Percentiles rank a stretch among this genome's conserved stretches.
phyloP scores from a whole-genome alignment of 2,797 vertebrate genomes.

The Scyliorhinus canicula region DNA sequence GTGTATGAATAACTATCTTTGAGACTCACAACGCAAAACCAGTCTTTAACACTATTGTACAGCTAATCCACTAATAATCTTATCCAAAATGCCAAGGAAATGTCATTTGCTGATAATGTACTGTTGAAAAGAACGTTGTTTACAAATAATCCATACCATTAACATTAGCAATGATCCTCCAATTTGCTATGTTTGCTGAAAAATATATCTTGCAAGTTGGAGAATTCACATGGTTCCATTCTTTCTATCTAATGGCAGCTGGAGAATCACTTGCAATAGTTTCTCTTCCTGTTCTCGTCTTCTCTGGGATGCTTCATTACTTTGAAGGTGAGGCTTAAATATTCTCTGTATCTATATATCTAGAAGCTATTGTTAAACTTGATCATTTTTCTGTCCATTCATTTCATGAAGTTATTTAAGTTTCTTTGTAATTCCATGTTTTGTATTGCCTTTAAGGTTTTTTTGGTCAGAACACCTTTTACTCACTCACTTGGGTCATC shows the following conservation, averaged over 20 bases:
- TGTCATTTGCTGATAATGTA: not conserved
- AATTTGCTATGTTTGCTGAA: not conserved
- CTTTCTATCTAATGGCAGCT: too few species aligned
- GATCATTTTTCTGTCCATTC: not conserved
- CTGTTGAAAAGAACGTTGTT: not conserved
- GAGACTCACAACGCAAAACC: not conserved
- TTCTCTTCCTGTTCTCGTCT: too few species aligned
- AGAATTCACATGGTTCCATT: not conserved
- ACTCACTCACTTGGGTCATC: not conserved
- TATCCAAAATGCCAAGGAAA: not conserved
- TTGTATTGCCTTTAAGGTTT: not conserved
- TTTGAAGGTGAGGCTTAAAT: too few species aligned
- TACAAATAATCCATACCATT: not conserved
- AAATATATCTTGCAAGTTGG: not conserved
- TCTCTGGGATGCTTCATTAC: too few species aligned
- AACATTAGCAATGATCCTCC: not conserved
- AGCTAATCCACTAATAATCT: not conserved
- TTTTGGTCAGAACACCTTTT: not conserved
- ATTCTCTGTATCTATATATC: too few species aligned
- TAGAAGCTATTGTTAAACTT: not conserved
- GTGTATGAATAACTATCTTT: not conserved
- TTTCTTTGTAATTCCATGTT: not conserved
- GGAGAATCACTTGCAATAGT: too few species aligned
- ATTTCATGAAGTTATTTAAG: not conserved
- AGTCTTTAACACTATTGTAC: not conserved